Base-by-base conservation (phyloP, 2,797 vertebrate species). In the Poeciliopsis presidionis region DNA sequence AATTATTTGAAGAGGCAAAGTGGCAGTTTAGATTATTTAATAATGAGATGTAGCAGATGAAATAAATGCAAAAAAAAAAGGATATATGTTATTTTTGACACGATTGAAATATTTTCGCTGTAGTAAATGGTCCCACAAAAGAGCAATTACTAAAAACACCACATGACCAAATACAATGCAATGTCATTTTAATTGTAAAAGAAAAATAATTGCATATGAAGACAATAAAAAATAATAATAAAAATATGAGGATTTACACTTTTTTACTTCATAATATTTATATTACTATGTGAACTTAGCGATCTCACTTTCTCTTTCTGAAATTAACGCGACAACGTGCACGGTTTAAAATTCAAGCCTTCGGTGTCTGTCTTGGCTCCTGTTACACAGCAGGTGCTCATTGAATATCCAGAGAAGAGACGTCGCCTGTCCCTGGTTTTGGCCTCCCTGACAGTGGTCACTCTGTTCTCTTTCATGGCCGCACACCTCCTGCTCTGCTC, bases 401-500 rank as follows among this genome's bases (percentile, higher is more conserved):
- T 76, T 93, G 91, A 94, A 93, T 91, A 86, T 91, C 88, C 82
- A 80, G 88, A 72, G 80, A 93, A 92, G 89, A 93, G 88, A 90
- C 91, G 18, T 85, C 83, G 85, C 76, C 82, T 92, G 86, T 93
- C 82, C 88, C 63, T 78, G 81, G 79, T 73, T 84, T 81, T 91
- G 92, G 90, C 77, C 76, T 78, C 57, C 7, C 75, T 36, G 53
- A 92, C 92, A 91, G 74, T 80, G 90, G 86, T 78, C 72, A 73
- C 93, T 91, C 91, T 93, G 94, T 87, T 90, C 87, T 79, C 94
- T 90, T 93, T 93, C 92, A 94, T 86, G 72, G 83, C 39, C 4
- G 11, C 59, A 79, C 72, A 49, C 76, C 25, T 82, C 87, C 83
- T 84, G 75, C 82, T 85, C 84, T 61, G 76, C 77, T 78, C 77